Conservation (phyloP, 2,113 vertebrate species). For the Jacana jacana region DNA sequence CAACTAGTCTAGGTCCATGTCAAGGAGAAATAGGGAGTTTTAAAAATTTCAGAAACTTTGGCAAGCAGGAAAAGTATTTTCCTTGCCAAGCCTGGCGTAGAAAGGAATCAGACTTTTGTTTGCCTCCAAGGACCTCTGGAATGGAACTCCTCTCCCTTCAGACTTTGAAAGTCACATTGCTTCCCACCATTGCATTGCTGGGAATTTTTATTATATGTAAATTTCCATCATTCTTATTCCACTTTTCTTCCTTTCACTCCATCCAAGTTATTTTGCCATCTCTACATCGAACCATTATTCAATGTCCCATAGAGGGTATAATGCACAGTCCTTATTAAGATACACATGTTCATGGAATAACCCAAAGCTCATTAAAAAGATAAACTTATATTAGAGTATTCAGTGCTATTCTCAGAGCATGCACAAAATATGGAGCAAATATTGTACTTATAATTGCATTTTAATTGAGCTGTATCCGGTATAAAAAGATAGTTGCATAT, state of each 20-base stretch:
- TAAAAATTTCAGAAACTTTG: not conserved
- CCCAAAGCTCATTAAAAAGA: slow-evolving; percentile 60
- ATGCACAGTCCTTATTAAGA: slow-evolving; percentile 31
- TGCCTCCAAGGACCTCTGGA: not conserved
- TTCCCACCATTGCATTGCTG: not conserved
- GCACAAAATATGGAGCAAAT: slow-evolving; percentile 59
- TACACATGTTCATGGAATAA: slow-evolving; percentile 33
- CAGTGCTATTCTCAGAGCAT: slow-evolving; percentile 30
- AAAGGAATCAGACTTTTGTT: not conserved
- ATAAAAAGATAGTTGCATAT: slow-evolving; percentile 55
- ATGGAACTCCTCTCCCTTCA: not conserved
- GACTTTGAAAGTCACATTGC: not conserved
- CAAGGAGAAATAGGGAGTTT: not conserved
- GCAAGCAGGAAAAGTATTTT: not conserved
- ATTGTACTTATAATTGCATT: slow-evolving; percentile 61
- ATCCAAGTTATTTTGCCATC: slow-evolving; percentile 17
- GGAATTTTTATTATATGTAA: slow-evolving; percentile 32
- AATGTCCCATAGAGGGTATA: slow-evolving; percentile 42
- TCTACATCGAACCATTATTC: slow-evolving; percentile 14
- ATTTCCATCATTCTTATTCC: not conserved
- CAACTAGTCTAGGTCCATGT: not conserved
- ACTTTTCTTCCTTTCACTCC: not conserved
- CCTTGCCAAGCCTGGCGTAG: not conserved
- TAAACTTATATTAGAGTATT: slow-evolving; percentile 37
- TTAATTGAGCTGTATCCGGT: slow-evolving; percentile 63